A percentile compares a stretch with the other conserved stretches of the same genome.
Conservation (phyloP, 2,797 vertebrate species). For the Myiotriccus ornatus region DNA sequence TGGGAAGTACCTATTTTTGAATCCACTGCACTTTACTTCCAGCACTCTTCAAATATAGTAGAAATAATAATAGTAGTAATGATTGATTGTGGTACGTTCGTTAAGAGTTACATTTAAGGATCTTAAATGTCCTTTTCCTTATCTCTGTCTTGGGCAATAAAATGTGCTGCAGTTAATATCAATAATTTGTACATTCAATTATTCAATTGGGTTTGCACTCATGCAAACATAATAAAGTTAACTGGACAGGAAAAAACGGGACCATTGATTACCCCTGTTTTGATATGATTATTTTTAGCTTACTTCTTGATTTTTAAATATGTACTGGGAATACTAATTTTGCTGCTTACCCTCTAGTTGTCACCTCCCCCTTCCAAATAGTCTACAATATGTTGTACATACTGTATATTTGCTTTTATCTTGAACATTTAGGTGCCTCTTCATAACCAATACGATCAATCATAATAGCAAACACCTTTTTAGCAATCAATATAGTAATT, state of each 20-base stretch:
- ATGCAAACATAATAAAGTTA: background rate
- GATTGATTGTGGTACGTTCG: background rate
- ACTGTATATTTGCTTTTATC: background rate
- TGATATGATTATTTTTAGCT: conserved; percentile 7
- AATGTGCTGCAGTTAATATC: background rate
- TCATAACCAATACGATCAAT: background rate
- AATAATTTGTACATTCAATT: background rate
- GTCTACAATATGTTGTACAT: background rate
- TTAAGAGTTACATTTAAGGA: background rate
- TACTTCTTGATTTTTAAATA: conserved; percentile 54
- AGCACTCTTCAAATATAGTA: background rate
- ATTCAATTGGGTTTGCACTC: background rate
- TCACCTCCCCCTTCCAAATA: background rate
- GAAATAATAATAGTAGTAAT: background rate
- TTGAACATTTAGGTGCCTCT: background rate
- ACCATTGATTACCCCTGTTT: background rate
- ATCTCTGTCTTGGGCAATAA: background rate
- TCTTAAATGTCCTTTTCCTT: background rate
- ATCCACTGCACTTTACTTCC: background rate
- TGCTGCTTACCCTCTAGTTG: background rate
- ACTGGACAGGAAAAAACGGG: background rate
- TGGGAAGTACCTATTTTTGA: background rate
- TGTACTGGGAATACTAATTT: background rate
- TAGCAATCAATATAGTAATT: background rate
- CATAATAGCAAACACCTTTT: background rate